Evolutionary conservation across 92 coral and sea anemone genomes (phyloP).

Genomic region (Hydrozoanthus gracilis): DNA sequence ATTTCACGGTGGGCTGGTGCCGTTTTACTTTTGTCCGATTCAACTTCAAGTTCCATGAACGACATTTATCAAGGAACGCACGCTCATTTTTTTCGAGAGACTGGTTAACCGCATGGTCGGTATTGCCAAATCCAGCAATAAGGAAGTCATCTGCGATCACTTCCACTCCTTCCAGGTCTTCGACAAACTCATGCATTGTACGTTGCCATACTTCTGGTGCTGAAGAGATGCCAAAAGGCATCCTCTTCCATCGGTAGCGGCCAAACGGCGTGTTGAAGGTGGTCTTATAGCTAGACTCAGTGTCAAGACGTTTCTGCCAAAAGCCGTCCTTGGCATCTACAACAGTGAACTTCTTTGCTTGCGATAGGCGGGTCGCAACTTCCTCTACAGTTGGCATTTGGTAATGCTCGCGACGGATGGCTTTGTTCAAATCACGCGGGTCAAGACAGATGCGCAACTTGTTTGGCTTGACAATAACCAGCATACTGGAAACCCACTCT

Average conservation of each 20-base stretch:
- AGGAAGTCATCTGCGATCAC: constrained; percentile 68
- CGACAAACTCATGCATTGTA: constrained; percentile 54
- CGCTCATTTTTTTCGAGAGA: constrained; percentile 64
- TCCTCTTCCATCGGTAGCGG: constrained; percentile 52
- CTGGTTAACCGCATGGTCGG: constrained; percentile 57
- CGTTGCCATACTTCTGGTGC: constrained; percentile 63
- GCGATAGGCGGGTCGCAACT: constrained; percentile 50
- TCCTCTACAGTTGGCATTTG: constrained; percentile 57
- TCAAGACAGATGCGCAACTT: constrained; percentile 45
- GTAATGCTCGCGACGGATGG: constrained; percentile 53
- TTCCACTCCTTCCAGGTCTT: constrained; percentile 61
- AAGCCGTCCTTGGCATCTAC: constrained; percentile 57
- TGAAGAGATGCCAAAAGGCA: constrained; percentile 54
- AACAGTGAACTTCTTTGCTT: constrained; percentile 58
- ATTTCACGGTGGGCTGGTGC: constrained; percentile 55
- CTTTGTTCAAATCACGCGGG: constrained; percentile 48
- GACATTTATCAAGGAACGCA: constrained; percentile 65
- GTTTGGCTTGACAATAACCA: constrained; percentile 55
- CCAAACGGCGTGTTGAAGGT: constrained; percentile 64
- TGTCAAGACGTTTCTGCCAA: constrained; percentile 52
- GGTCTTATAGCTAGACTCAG: constrained; percentile 54
- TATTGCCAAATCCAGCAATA: constrained; percentile 68
- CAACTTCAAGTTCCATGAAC: constrained; percentile 66
- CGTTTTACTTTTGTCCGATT: constrained; percentile 63
- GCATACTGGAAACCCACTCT: constrained; percentile 56